These are phyloP conservation scores for Chloroclysta siterata DNA, from an alignment of 2,888 invertebrate species.

Conservation along the genomic window DNA sequence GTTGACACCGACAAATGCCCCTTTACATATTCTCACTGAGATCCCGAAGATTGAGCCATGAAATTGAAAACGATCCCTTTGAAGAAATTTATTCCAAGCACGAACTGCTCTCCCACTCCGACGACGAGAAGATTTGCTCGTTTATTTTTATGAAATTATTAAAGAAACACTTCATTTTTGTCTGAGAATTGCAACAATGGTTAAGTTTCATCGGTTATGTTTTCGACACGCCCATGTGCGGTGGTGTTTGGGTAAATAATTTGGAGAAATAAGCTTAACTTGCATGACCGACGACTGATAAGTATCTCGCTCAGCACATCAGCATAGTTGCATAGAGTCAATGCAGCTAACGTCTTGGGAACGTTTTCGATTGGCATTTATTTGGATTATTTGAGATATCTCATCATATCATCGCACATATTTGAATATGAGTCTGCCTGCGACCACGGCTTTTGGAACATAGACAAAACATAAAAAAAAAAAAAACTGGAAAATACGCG, in stretches of 20 bases:
- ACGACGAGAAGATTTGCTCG: conserved; percentile 81
- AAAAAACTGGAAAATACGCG: too few species aligned
- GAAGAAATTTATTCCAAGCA: conserved; percentile 84
- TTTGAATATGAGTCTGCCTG: too few species aligned
- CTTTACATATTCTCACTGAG: conserved; percentile 82
- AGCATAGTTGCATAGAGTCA: too few species aligned
- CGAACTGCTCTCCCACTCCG: conserved; percentile 80
- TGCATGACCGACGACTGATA: too few species aligned
- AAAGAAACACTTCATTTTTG: conserved; percentile 74
- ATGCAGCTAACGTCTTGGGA: too few species aligned
- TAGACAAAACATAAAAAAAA: too few species aligned
- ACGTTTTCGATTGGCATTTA: too few species aligned
- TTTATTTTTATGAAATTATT: conserved; percentile 84
- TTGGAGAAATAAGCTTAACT: too few species aligned
- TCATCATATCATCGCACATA: too few species aligned
- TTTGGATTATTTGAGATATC: too few species aligned
- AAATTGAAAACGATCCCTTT: conserved; percentile 85
- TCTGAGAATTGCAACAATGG: conserved; percentile 53
- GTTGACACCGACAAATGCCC: conserved; percentile 84
- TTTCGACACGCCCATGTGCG: background rate
- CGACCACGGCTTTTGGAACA: too few species aligned
- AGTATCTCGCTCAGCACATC: too few species aligned
- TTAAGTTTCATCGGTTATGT: conserved; percentile 34
- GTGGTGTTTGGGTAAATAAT: background rate
- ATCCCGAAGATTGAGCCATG: conserved; percentile 84